Conservation (phyloP, 1,140 invertebrate genomes). For the Anoplolepis gracilipes region DNA sequence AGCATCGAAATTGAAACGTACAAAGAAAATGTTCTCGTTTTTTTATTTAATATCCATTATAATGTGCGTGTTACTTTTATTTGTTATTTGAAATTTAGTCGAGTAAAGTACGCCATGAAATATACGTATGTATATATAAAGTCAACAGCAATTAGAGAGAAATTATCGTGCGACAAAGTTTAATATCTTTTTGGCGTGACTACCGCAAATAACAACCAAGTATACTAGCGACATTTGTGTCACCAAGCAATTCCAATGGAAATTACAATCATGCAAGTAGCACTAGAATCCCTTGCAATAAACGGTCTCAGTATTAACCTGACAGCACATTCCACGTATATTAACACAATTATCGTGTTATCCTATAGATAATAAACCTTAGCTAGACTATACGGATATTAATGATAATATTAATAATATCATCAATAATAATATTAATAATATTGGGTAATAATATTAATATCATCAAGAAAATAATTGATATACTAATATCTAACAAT, state of each 20-base stretch:
- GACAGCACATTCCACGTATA: slow-evolving; percentile 13
- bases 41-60: neutral
- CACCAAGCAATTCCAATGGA: slow-evolving; percentile 24
- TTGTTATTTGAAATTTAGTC: neutral
- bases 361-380: neutral
- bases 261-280: slow-evolving; percentile 43
- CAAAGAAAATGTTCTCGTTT: neutral
- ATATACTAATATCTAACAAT: neutral
- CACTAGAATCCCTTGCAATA: neutral
- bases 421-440: neutral
- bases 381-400: neutral
- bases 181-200: slow-evolving; percentile 29
- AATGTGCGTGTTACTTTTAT: neutral
- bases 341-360: slow-evolving; percentile 25
- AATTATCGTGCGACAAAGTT: slow-evolving; percentile 9
- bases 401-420: neutral
- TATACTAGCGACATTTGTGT: slow-evolving; percentile 26
- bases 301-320: slow-evolving; percentile 22
- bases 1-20: neutral
- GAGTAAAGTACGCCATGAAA: neutral
- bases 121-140: too few relatives aligned
- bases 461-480: neutral
- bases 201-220: slow-evolving; percentile 4
- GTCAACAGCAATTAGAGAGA: neutral
- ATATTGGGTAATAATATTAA: neutral